A percentile compares a stretch with the other conserved stretches of the same genome.
These are phyloP conservation scores for Epinotia ramella DNA, from an alignment of 2,888 invertebrate species.

Conservation along the genomic window DNA sequence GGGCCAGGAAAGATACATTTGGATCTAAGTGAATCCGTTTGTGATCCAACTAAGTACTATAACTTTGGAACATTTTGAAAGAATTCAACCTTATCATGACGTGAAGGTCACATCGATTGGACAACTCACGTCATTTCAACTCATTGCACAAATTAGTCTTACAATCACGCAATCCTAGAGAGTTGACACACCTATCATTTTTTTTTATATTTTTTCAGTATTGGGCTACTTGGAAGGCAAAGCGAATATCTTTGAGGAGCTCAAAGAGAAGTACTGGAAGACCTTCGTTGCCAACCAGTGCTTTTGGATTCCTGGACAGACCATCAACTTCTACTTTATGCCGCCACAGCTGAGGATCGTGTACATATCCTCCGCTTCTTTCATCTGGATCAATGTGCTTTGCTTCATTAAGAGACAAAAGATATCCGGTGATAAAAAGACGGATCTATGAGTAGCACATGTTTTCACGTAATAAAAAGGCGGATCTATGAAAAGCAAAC, in stretches of 20 bases:
- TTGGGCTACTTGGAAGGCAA: conserved; percentile 91
- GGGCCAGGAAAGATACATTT: no score
- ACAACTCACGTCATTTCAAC: no score
- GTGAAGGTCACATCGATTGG: no score
- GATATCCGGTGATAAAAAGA: conserved; percentile 29
- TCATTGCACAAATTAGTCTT: no score
- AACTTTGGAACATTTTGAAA: no score
- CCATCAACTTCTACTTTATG: conserved; percentile 90
- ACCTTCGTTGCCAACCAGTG: conserved; percentile 91
- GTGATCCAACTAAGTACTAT: no score
- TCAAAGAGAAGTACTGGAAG: conserved; percentile 88
- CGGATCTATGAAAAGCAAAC: no score
- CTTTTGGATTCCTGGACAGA: conserved; percentile 94
- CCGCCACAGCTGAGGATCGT: conserved; percentile 90
- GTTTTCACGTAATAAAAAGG: not conserved
- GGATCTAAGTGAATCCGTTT: no score
- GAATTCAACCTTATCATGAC: no score
- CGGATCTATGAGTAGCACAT: conserved; percentile 16
- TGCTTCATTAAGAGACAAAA: conserved; percentile 91
- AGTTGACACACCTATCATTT: not conserved
- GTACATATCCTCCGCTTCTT: conserved; percentile 91
- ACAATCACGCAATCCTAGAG: no score
- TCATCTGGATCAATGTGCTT: conserved; percentile 93
- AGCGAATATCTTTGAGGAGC: conserved; percentile 89
- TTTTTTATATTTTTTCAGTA: conserved; percentile 76